Conservation (phyloP, 2,797 vertebrate species). For the Phaenicophaeus curvirostris region DNA sequence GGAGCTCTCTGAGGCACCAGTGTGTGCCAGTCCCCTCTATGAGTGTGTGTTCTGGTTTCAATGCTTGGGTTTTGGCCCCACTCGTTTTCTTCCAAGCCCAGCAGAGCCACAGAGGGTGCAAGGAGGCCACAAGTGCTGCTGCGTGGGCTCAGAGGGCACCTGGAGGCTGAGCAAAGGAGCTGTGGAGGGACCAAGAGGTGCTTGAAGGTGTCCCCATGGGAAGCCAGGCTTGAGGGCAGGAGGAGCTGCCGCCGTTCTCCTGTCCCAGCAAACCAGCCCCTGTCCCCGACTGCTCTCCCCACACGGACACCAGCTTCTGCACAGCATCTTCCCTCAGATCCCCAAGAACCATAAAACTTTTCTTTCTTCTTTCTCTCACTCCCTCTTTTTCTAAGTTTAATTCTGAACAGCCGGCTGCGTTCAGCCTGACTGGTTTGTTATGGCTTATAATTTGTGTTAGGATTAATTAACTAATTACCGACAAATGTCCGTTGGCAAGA, state of each 20-base stretch:
- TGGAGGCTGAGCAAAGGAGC: background rate
- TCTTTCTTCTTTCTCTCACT: constrained; percentile 14
- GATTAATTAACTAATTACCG: constrained; percentile 99
- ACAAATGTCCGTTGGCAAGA: constrained; percentile 99
- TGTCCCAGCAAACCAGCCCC: background rate
- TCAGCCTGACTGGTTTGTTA: constrained; percentile 99
- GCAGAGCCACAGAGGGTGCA: background rate
- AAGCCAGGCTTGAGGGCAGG: background rate
- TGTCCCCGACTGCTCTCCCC: background rate
- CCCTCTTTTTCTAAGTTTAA: constrained; percentile 79
- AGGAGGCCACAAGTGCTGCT: too few relatives aligned
- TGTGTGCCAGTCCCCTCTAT: background rate
- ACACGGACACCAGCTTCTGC: background rate
- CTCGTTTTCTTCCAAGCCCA: background rate
- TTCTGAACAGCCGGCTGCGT: constrained; percentile 92
- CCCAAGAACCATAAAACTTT: constrained; percentile 35
- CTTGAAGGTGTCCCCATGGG: background rate
- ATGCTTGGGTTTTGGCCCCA: background rate
- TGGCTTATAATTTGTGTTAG: constrained; percentile 99
- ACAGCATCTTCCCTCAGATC: background rate
- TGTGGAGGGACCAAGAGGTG: background rate
- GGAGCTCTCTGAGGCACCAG: background rate
- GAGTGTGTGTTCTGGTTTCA: background rate
- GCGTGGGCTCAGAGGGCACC: background rate
- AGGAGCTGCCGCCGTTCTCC: background rate